A percentile compares a stretch with the other conserved stretches of the same genome.
Evolutionary conservation across 2,797 vertebrate species (phyloP).

Genomic region (Sebastes oblongus): DNA sequence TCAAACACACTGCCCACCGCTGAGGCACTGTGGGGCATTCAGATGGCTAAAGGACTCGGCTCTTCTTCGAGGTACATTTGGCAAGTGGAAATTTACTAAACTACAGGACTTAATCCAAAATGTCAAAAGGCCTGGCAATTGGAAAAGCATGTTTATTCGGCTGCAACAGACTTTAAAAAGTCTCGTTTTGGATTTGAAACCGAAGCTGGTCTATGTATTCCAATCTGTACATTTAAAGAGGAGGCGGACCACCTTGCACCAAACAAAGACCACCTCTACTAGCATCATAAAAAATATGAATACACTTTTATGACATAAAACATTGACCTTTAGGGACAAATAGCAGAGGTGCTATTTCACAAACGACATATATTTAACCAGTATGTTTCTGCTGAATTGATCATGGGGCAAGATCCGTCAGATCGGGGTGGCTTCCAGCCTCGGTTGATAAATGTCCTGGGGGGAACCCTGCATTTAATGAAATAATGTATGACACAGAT

Average conservation of each 20-base stretch:
- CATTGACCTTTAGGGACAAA: not conserved
- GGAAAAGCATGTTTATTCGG: not conserved
- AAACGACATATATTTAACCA: not conserved
- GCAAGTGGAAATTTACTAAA: not conserved
- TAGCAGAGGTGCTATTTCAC: not conserved
- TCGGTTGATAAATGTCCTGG: not conserved
- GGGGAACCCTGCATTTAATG: not conserved
- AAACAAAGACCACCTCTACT: not conserved
- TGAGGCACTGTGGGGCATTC: constrained; percentile 20
- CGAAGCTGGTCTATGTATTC: not conserved
- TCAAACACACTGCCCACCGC: constrained; percentile 54
- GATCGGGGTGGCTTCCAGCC: not conserved
- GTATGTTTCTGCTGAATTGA: not conserved
- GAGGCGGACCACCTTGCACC: not conserved
- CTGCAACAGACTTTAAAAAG: not conserved
- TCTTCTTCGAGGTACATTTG: constrained; percentile 23
- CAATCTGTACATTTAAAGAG: not conserved
- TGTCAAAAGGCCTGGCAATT: not conserved
- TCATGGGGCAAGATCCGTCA: not conserved
- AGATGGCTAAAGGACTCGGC: not conserved
- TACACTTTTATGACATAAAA: not conserved
- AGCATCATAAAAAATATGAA: not conserved
- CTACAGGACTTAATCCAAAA: not conserved
- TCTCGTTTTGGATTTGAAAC: not conserved
- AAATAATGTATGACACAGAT: not conserved